Evolutionary conservation across 2,888 invertebrate genomes (phyloP), one percentile per base, ranked within the genome.

Genomic region (Hyalella azteca): DNA sequence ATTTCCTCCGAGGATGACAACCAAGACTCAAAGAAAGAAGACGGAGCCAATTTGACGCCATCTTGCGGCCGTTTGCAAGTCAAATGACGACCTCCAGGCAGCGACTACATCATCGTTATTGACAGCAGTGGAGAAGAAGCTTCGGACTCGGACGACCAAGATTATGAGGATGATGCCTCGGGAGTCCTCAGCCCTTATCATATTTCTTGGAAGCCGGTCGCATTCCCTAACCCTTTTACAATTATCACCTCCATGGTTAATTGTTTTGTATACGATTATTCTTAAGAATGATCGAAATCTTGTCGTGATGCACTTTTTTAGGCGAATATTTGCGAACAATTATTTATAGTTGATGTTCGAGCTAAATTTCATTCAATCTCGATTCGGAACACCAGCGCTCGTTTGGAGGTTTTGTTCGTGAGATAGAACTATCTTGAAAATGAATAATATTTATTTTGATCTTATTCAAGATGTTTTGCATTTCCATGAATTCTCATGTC

Each of bases 211-310:
- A 45, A 54, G 48, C 73, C 79, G 39, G 29, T 73, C 11, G 66
- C 49, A 73, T 79, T 45, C 73, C 73, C 66, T 73, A 66, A 79
- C 26, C 54, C 73, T 22, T 73, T 48, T 73, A 40, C 48, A 11
- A 49, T 79, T 39, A 22, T 79, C 29, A 49, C 79, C 26, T 45
- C 79, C 26, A 54, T 73, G 40, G 45, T 79, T 40, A 79, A 79
- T 49, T 79, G 79, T 73, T 79, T 79, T 22, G 32, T 79, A n/a
- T 79, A 79, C 49, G 79, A 79, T 79, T 49, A 79, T 49, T 79
- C 73, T 75, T 75, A 45, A 45, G 29, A 9, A 75, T 73, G 36
- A n/a, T 73, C 22, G 36, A 73, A 29, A 4, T 26, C 36, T 41
- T 7, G 40, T 45, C 11, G 75, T 75, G 75, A 26, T 45, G 75